Percentiles rank a stretch among this genome's conserved stretches.
Evolutionary conservation across 2,797 vertebrate genomes (phyloP).

Genomic region (Lagodon rhomboides): DNA sequence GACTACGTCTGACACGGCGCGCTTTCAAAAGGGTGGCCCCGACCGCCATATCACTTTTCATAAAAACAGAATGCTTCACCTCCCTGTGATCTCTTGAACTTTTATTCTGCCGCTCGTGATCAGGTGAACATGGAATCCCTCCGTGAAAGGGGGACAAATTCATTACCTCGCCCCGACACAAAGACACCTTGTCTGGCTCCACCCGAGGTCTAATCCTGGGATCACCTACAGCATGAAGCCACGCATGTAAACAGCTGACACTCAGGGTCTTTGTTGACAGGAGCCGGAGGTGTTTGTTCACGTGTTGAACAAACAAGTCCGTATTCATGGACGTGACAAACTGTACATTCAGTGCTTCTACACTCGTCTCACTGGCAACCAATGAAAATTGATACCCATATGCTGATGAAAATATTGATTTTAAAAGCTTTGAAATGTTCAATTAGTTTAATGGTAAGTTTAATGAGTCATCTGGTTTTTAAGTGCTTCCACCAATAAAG

Average conservation of each 20-base stretch:
- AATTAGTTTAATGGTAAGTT: neutral
- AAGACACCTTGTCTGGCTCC: slow-evolving; percentile 52
- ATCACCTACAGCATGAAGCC: slow-evolving; percentile 42
- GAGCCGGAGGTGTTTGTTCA: slow-evolving; percentile 38
- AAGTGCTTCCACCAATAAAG: neutral
- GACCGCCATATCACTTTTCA: slow-evolving; percentile 77
- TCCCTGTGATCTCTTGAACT: slow-evolving; percentile 79
- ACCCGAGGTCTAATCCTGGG: slow-evolving; percentile 54
- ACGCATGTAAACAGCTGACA: slow-evolving; percentile 11
- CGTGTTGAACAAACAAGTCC: slow-evolving; percentile 34
- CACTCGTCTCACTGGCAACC: neutral
- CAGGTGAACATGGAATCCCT: slow-evolving; percentile 64
- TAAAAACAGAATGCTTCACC: slow-evolving; percentile 81
- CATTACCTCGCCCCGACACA: slow-evolving; percentile 61
- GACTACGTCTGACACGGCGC: slow-evolving; percentile 56
- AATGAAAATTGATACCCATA: neutral
- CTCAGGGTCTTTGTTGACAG: slow-evolving; percentile 37
- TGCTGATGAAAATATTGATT: neutral
- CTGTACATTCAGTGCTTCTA: slow-evolving; percentile 3
- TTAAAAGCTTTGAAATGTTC: slow-evolving; percentile 6
- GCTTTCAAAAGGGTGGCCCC: slow-evolving; percentile 56
- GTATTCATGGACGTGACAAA: slow-evolving; percentile 27
- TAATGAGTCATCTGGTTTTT: neutral
- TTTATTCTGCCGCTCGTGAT: slow-evolving; percentile 72
- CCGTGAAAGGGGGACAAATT: slow-evolving; percentile 66